Evolutionary conservation across 2,797 vertebrate genomes (phyloP).

Genomic region (Gila robusta): DNA sequence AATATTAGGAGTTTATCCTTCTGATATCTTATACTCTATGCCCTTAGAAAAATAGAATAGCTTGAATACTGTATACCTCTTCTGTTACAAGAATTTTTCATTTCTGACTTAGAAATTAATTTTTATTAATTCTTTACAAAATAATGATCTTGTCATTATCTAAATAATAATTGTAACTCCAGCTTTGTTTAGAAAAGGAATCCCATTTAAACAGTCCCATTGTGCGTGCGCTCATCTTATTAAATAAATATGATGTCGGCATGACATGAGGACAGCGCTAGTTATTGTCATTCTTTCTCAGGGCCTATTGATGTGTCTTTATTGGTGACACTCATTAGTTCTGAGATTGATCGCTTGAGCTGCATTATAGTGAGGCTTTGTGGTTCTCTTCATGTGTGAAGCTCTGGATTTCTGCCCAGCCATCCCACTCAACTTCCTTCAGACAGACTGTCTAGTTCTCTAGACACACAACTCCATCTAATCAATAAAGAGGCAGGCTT

Average conservation of each 20-base stretch:
- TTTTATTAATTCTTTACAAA: background rate
- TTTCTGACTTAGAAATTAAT: too few relatives aligned
- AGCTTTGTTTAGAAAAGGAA: background rate
- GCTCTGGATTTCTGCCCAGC: constrained; percentile 66
- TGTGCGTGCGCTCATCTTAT: background rate
- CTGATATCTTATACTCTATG: background rate
- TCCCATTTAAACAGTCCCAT: background rate
- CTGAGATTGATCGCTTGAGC: constrained; percentile 54
- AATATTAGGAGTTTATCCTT: background rate
- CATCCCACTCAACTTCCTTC: constrained; percentile 67
- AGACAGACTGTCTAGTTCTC: constrained; percentile 68
- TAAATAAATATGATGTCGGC: background rate
- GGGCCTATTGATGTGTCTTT: background rate
- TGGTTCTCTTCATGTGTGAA: constrained; percentile 62
- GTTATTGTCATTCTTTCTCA: background rate
- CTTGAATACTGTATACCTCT: too few relatives aligned
- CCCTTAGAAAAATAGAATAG: background rate
- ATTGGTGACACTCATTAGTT: constrained; percentile 55
- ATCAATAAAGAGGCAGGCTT: constrained; percentile 24
- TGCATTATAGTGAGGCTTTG: constrained; percentile 46
- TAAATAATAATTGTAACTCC: background rate
- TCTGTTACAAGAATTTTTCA: too few relatives aligned
- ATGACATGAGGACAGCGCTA: background rate
- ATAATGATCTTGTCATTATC: background rate
- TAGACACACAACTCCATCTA: constrained; percentile 66